Evolutionary conservation across 2,797 vertebrate genomes (phyloP).

Genomic region (Mareca strepera): DNA sequence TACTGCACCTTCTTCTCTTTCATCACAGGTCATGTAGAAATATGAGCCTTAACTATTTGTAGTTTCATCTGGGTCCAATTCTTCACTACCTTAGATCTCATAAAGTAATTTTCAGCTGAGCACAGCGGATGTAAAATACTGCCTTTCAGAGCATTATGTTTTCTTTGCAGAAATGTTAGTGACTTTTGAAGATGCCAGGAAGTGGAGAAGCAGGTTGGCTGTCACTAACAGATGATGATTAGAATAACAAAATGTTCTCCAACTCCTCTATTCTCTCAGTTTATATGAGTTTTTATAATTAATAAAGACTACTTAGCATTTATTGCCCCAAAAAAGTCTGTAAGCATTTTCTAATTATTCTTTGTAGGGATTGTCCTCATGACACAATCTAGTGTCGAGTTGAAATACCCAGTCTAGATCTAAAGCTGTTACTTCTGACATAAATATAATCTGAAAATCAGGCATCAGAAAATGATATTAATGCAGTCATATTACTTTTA

Average conservation of each 20-base stretch:
- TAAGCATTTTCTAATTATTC: conserved; percentile 21
- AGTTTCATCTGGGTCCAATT: conserved; percentile 39
- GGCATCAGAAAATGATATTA: neutral
- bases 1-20: neutral
- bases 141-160: neutral
- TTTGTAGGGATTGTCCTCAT: neutral
- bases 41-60: conserved; percentile 26
- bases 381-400: neutral
- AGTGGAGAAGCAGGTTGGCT: conserved; percentile 4
- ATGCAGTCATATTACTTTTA: neutral
- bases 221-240: conserved; percentile 17
- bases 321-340: neutral
- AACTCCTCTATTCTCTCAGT: neutral
- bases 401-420: neutral
- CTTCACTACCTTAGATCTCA: conserved; percentile 10
- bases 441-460: neutral
- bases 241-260: conserved; percentile 12
- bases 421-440: neutral
- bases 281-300: neutral
- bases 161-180: conserved; percentile 31
- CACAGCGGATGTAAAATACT: conserved; percentile 10
- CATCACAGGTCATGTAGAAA: conserved; percentile 26
- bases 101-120: conserved; percentile 31
- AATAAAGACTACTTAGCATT: conserved; percentile 25
- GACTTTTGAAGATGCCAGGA: conserved; percentile 8